Evolutionary conservation across 1,140 invertebrate genomes (phyloP).

Genomic region (Varroa destructor): DNA sequence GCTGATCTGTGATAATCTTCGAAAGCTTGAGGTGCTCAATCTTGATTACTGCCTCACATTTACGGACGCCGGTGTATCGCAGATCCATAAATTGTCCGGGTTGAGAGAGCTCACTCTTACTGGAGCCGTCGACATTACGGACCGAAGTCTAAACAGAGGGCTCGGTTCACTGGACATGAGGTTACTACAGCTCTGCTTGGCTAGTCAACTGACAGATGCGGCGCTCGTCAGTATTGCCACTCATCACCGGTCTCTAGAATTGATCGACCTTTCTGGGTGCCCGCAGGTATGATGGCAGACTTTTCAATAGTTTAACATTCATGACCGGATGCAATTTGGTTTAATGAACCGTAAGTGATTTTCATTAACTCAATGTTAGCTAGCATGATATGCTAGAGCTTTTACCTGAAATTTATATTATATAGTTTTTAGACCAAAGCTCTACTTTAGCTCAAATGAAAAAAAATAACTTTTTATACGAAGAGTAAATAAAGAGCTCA

Average conservation of each 20-base stretch:
- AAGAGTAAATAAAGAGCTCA: no score
- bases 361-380: no score
- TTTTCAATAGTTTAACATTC: no score
- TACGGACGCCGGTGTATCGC: neutral
- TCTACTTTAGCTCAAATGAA: no score
- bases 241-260: neutral
- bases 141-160: neutral
- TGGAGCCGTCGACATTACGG: neutral
- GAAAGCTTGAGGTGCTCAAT: constrained; percentile 8
- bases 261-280: constrained; percentile 12
- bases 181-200: neutral
- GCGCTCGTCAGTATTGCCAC: neutral
- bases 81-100: neutral
- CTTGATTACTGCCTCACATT: constrained; percentile 3
- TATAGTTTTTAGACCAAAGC: no score
- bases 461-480: no score
- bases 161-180: neutral
- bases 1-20: neutral
- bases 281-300: no score
- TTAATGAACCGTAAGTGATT: no score
- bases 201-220: neutral
- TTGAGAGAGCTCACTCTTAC: neutral
- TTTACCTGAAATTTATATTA: no score
- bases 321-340: no score
- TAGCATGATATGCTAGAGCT: no score